These are phyloP conservation scores for Carassius gibelio DNA, from an alignment of 2,113 vertebrate species.

Conservation along the genomic window DNA sequence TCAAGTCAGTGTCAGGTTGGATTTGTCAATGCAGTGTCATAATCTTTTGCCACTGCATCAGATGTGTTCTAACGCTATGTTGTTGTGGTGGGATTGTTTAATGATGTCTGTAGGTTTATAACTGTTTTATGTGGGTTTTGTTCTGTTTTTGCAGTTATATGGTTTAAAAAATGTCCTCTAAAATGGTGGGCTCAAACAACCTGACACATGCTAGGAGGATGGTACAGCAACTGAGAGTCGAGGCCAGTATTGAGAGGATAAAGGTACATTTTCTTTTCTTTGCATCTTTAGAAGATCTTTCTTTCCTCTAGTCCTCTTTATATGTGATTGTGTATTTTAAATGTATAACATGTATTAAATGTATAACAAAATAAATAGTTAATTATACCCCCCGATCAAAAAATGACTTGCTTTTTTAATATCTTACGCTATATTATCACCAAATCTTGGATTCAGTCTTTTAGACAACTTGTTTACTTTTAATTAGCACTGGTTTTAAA, in stretches of 20 bases:
- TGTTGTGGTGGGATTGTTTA: not conserved
- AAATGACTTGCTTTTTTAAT: too few relatives aligned
- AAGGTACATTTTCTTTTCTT: slow-evolving; percentile 77
- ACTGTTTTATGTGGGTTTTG: slow-evolving; percentile 3
- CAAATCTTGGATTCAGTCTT: too few relatives aligned
- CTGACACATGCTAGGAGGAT: slow-evolving; percentile 83
- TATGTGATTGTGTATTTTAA: not conserved
- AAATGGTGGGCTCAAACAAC: slow-evolving; percentile 86
- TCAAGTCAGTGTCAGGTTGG: not conserved
- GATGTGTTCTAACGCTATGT: not conserved
- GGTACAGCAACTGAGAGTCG: slow-evolving; percentile 89
- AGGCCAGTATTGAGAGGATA: slow-evolving; percentile 93
- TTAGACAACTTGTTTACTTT: too few relatives aligned
- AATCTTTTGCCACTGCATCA: too few relatives aligned
- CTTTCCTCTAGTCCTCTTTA: not conserved
- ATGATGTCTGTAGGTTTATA: not conserved
- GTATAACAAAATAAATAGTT: too few relatives aligned
- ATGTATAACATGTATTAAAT: not conserved
- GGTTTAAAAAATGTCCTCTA: slow-evolving; percentile 85
- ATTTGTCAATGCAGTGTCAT: too few relatives aligned
- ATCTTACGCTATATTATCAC: too few relatives aligned
- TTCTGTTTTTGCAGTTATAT: slow-evolving; percentile 53
- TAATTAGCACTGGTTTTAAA: too few relatives aligned
- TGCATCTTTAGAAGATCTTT: not conserved
- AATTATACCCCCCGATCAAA: too few relatives aligned